phyloP scores from a whole-genome alignment of 2,888 invertebrate species.

The Agrochola macilenta region DNA sequence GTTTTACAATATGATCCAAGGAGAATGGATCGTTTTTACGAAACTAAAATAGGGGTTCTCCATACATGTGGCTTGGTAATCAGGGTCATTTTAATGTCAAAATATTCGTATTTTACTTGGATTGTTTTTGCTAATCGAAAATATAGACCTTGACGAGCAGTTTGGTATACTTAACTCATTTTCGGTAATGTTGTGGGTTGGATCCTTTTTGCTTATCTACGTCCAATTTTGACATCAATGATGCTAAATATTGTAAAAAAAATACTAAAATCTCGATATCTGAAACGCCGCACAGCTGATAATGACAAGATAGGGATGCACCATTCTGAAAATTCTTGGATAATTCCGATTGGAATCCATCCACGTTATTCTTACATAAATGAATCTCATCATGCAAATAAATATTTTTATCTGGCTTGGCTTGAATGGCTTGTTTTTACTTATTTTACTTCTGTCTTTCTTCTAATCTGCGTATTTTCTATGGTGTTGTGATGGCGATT shows the following conservation, averaged over 20 bases:
- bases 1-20: too few species aligned
- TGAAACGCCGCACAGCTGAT: slow-evolving; percentile 44
- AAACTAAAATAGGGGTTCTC: too few species aligned
- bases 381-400: not conserved
- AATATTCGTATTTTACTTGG: too few species aligned
- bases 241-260: slow-evolving; percentile 8
- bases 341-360: not conserved
- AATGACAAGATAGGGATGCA: slow-evolving; percentile 25
- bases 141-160: too few species aligned
- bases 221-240: not conserved
- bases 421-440: not conserved
- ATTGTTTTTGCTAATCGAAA: too few species aligned
- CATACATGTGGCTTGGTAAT: too few species aligned
- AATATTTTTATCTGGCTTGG: not conserved
- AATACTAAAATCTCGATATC: not conserved
- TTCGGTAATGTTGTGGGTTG: too few species aligned
- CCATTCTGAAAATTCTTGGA: not conserved
- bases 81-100: too few species aligned
- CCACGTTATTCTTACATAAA: not conserved
- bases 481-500: not conserved
- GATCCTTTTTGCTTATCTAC: too few species aligned
- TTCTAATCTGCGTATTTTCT: not conserved
- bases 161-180: too few species aligned
- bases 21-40: too few species aligned
- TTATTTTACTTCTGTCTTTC: not conserved